Evolutionary conservation across 2,888 invertebrate species (phyloP).

Genomic region (Sphaeridia pumilis): DNA sequence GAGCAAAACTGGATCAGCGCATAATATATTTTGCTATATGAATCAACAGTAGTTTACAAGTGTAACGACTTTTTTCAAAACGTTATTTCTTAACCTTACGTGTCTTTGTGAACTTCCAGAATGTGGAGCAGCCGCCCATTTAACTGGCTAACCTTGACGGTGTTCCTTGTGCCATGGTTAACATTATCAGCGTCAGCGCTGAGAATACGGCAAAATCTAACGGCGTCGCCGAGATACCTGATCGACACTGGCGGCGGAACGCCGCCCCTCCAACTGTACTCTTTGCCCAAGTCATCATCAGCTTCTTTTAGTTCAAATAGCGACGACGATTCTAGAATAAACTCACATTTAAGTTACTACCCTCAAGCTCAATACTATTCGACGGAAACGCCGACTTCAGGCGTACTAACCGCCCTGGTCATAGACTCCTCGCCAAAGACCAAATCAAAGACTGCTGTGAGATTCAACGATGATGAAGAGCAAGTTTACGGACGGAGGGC

Average conservation of each 20-base stretch:
- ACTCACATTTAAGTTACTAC: not conserved
- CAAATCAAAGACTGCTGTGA: not conserved
- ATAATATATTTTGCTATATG: no score
- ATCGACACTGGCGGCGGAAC: not conserved
- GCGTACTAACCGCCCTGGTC: not conserved
- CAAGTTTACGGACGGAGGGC: no score
- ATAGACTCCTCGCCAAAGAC: not conserved
- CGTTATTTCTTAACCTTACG: no score
- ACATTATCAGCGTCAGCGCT: no score
- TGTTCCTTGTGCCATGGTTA: no score
- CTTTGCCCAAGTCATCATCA: not conserved
- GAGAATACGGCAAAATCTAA: not conserved
- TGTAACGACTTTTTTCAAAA: no score
- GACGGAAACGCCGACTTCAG: not conserved
- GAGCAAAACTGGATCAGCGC: no score
- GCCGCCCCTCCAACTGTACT: not conserved
- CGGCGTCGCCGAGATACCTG: not conserved
- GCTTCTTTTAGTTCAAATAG: not conserved
- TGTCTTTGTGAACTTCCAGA: no score
- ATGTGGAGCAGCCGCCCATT: no score
- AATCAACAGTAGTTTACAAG: no score
- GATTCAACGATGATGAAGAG: not conserved
- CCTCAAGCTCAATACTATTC: constrained; percentile 1
- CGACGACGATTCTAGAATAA: not conserved
- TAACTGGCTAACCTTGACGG: no score